Evolutionary conservation across 2,797 vertebrate genomes (phyloP), one percentile per base, ranked within the genome.

Genomic region (Pseudotriccus pelzelni): DNA sequence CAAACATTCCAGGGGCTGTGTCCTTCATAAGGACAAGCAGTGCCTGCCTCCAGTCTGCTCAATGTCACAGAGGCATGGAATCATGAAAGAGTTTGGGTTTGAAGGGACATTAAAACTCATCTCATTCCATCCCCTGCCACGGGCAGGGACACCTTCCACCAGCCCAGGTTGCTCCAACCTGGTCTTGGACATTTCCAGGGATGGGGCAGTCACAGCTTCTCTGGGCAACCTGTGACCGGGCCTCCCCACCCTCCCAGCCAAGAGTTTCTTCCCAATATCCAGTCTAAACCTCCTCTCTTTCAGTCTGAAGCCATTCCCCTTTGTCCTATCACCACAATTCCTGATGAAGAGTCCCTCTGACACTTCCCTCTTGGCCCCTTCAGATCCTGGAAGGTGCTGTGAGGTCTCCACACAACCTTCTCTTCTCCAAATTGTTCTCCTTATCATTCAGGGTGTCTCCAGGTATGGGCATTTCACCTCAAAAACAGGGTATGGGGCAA

Each of bases 1-100:
- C 0, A 0, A 30, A 52, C 27, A 7, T 13, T 34, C 32, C 34
- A 3, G 19, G 4, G 19, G 19, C 36, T 69, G 12, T 4, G 18
- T 28, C 34, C 14, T 14, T 10, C 6, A 15, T 10, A 32, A 0
- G 5, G 16, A n/a, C 60, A 46, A 32, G 37, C 46, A 58, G 24
- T 15, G 27, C 24, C 43, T 47, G 37, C 22, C 25, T 43, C 16
- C n/a, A n/a, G 24, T 19, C 62, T 68, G 79, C 53, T 14, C 53
- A 5, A 0, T 11, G 14, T 23, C n/a, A 24, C 16, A 25, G 23
- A 64, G 23, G 24, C 25, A 17, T 1, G 15, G 15, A 30, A 14
- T 24, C 47, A 46, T 20, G 15, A 46, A 30, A n/a, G 21, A 14
- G 24, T 34, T 68, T 46, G 28, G 4, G 23, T 9, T 59, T 13